A percentile compares a stretch with the other conserved stretches of the same genome.
These are phyloP conservation scores for Sarcophaga carnaria DNA, from an alignment of 2,888 invertebrate genomes.

Conservation along the genomic window DNA sequence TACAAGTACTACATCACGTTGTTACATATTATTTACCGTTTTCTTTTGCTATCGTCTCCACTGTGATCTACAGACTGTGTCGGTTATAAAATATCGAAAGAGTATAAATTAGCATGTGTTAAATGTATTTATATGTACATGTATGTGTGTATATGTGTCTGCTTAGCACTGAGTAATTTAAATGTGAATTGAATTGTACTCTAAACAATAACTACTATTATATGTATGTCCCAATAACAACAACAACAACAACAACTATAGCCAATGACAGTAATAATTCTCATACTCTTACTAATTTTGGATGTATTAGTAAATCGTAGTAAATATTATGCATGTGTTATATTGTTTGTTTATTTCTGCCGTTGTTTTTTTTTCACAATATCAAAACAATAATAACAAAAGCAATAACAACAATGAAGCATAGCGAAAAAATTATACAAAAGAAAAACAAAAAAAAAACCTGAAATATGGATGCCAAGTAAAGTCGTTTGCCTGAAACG, in stretches of 20 bases:
- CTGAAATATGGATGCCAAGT: slow-evolving; percentile 69
- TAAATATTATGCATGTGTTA: neutral
- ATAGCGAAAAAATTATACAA: neutral
- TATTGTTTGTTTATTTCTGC: slow-evolving; percentile 12
- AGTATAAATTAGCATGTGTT: neutral
- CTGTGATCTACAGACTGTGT: no score
- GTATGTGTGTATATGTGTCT: neutral
- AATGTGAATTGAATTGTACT: slow-evolving; percentile 56
- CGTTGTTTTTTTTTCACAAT: slow-evolving; percentile 15
- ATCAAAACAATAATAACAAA: slow-evolving; percentile 49
- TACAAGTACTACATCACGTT: no score
- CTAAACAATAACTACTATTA: slow-evolving; percentile 58
- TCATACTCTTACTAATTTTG: slow-evolving; percentile 18
- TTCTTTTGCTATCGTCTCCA: no score
- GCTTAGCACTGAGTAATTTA: slow-evolving; percentile 10
- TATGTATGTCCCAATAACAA: slow-evolving; percentile 54
- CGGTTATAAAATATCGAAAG: neutral
- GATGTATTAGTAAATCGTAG: slow-evolving; percentile 5
- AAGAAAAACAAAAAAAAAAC: slow-evolving; percentile 47
- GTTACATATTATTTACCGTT: no score
- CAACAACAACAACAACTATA: slow-evolving; percentile 27
- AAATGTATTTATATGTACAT: neutral
- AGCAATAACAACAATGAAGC: slow-evolving; percentile 54
- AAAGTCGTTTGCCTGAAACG: slow-evolving; percentile 73
- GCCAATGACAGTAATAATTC: slow-evolving; percentile 15